A percentile compares a stretch with the other conserved stretches of the same genome.
Conservation (phyloP, 2,797 vertebrate species). For the Aplochiton taeniatus region DNA sequence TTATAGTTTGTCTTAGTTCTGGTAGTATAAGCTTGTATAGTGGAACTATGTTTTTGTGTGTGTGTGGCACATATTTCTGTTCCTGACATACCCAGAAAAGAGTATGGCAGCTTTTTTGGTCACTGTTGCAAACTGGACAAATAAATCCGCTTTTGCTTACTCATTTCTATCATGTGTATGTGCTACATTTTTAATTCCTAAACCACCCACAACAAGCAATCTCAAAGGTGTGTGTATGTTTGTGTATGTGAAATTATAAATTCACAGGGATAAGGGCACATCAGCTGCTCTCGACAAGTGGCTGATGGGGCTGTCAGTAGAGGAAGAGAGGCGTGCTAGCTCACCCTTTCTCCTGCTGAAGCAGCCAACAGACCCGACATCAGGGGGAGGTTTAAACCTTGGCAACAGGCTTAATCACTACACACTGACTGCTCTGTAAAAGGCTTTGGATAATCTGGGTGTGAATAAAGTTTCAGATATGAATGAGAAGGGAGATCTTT, state of each 20-base stretch:
- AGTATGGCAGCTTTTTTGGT: too few relatives aligned
- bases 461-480: conserved; percentile 36
- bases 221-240: background rate
- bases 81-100: too few relatives aligned
- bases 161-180: too few relatives aligned
- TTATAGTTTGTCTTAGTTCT: too few relatives aligned
- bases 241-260: conserved; percentile 26
- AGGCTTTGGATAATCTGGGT: conserved; percentile 44
- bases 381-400: conserved; percentile 23
- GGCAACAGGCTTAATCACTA: conserved; percentile 41
- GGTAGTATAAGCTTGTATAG: too few relatives aligned
- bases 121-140: too few relatives aligned
- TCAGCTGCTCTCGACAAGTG: conserved; percentile 63
- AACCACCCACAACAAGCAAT: too few relatives aligned
- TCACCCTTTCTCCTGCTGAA: background rate
- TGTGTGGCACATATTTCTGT: too few relatives aligned
- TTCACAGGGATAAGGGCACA: conserved; percentile 36
- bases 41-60: too few relatives aligned
- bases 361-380: conserved; percentile 25
- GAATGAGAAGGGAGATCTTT: conserved; percentile 5
- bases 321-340: background rate
- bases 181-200: too few relatives aligned
- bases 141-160: too few relatives aligned
- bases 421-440: conserved; percentile 39
- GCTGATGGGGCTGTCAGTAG: conserved; percentile 47